Evolutionary conservation across 2,888 invertebrate genomes (phyloP).

Genomic region (Ernsta delagoae): DNA sequence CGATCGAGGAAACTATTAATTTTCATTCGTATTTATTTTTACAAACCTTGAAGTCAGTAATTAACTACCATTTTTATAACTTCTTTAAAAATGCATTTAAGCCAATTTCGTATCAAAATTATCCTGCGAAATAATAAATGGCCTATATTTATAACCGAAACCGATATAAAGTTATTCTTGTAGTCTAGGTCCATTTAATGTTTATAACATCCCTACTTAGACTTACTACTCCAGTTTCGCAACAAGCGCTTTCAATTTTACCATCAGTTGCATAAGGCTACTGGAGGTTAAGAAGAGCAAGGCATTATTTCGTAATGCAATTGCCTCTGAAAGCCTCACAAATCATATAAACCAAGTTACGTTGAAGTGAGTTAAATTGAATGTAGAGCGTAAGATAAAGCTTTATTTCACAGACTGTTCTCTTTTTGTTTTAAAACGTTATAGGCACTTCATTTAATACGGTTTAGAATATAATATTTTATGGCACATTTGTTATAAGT

Average conservation of each 20-base stretch:
- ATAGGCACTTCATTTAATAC: neutral
- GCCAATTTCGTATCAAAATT: too few relatives aligned
- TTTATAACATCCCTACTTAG: neutral
- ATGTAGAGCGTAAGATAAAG: conserved; percentile 3
- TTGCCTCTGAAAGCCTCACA: conserved; percentile 25
- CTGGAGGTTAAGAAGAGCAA: conserved; percentile 35
- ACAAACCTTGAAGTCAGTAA: too few relatives aligned
- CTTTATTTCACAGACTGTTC: neutral
- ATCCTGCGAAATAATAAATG: too few relatives aligned
- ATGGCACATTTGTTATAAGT: too few relatives aligned
- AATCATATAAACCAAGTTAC: conserved; percentile 30
- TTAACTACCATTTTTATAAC: too few relatives aligned
- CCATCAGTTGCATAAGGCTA: conserved; percentile 31
- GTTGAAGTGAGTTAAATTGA: conserved; percentile 23
- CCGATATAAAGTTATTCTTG: too few relatives aligned
- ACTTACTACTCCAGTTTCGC: conserved; percentile 21
- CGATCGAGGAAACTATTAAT: too few relatives aligned
- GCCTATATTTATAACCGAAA: too few relatives aligned
- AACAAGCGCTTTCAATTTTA: conserved; percentile 24
- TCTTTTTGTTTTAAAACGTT: neutral
- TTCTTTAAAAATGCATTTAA: too few relatives aligned
- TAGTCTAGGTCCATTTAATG: too few relatives aligned
- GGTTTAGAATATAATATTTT: too few relatives aligned
- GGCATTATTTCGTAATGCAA: conserved; percentile 20
- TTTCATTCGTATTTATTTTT: too few relatives aligned